Conservation (phyloP, 2,113 vertebrate species). For the Sterna hirundo region DNA sequence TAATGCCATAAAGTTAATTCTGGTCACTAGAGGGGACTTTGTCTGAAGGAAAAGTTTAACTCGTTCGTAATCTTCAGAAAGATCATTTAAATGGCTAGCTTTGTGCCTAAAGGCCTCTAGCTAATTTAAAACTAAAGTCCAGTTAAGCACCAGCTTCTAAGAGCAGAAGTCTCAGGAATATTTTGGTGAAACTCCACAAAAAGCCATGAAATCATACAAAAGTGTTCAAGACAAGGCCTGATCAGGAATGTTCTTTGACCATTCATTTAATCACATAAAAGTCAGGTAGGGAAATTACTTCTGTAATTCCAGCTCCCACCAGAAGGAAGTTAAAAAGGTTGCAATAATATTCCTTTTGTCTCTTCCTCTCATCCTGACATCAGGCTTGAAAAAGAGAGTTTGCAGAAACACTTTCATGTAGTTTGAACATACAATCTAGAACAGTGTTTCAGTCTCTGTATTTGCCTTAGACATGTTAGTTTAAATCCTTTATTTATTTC, state of each 20-base stretch:
- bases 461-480: not conserved
- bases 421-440: not conserved
- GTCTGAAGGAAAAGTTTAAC: not conserved
- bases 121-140: not conserved
- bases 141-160: not conserved
- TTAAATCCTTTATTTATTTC: not conserved
- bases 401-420: not conserved
- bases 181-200: not conserved
- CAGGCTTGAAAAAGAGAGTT: not conserved
- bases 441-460: not conserved
- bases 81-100: not conserved
- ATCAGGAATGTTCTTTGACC: not conserved
- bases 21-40: not conserved
- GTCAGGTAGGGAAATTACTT: not conserved
- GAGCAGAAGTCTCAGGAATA: not conserved
- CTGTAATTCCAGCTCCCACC: not conserved
- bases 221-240: not conserved
- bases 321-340: not conserved
- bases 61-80: not conserved
- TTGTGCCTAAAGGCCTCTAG: not conserved
- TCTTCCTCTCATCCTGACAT: not conserved
- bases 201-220: not conserved
- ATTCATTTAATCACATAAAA: not conserved
- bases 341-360: not conserved
- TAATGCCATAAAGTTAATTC: not conserved